These are phyloP conservation scores for Oligia strigilis DNA, from an alignment of 2,888 invertebrate genomes.

Conservation along the genomic window DNA sequence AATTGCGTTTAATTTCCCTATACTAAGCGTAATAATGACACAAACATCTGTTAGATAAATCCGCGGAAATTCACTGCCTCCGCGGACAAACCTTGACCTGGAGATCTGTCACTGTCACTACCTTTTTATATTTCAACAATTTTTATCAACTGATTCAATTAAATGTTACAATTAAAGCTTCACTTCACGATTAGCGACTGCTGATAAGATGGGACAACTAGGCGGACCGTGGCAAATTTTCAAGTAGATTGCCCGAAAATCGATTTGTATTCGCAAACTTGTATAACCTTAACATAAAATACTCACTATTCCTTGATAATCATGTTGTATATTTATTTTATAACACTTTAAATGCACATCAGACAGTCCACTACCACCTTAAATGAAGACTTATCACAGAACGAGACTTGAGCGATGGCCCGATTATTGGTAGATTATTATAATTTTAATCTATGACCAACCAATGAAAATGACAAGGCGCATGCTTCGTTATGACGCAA, in stretches of 20 bases:
- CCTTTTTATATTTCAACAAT: conserved; percentile 58
- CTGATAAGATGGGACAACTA: conserved; percentile 74
- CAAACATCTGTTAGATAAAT: conserved; percentile 75
- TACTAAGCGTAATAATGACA: conserved; percentile 45
- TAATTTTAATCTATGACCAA: conserved; percentile 88
- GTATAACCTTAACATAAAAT: conserved; percentile 82
- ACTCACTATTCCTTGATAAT: conserved; percentile 94
- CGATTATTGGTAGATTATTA: conserved; percentile 85
- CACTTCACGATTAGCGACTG: conserved; percentile 60
- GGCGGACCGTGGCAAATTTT: conserved; percentile 72
- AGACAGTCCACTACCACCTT: conserved; percentile 89
- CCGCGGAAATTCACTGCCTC: conserved; percentile 64
- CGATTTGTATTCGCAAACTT: conserved; percentile 85
- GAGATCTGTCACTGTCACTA: conserved; percentile 83
- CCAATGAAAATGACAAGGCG: conserved; percentile 91
- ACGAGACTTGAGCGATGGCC: conserved; percentile 88
- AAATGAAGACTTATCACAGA: conserved; percentile 87
- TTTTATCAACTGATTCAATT: conserved; percentile 53
- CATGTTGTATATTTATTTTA: conserved; percentile 89
- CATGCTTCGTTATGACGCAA: conserved; percentile 92
- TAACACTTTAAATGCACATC: conserved; percentile 88
- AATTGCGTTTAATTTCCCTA: conserved; percentile 55
- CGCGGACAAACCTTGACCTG: conserved; percentile 79
- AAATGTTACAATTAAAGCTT: conserved; percentile 45
- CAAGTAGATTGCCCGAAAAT: conserved; percentile 80